A percentile compares a stretch with the other conserved stretches of the same genome.
Conservation (phyloP, 92 coral and sea anemone genomes). For the Isaurus tuberculatus region DNA sequence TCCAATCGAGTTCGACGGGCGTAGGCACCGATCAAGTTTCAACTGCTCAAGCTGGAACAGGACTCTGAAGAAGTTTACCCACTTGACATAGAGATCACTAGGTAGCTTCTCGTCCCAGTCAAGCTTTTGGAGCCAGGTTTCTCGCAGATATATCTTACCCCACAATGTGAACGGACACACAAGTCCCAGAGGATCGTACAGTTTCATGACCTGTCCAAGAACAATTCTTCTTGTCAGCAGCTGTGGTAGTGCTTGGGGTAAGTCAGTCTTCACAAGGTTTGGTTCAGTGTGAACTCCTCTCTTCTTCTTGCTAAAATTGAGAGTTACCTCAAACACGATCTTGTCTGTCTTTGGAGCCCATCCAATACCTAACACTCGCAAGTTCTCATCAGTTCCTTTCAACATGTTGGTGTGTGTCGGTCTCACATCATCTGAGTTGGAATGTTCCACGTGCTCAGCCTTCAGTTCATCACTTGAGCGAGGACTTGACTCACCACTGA, state of each 20-base stretch:
- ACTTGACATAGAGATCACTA: conserved; percentile 45
- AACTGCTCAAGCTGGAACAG: conserved; percentile 50
- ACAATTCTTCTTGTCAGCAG: conserved; percentile 69
- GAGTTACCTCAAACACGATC: conserved; percentile 54
- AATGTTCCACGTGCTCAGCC: background rate
- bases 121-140: conserved; percentile 58
- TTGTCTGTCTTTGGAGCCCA: conserved; percentile 64
- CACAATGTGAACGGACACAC: conserved; percentile 65
- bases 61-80: conserved; percentile 45
- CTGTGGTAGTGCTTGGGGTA: conserved; percentile 57
- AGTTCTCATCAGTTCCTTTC: conserved; percentile 63
- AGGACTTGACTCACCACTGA: conserved; percentile 65
- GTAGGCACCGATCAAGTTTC: conserved; percentile 51
- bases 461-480: conserved; percentile 32
- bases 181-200: conserved; percentile 77
- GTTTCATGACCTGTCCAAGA: conserved; percentile 67
- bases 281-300: conserved; percentile 55
- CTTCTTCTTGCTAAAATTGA: conserved; percentile 70
- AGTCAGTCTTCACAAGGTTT: conserved; percentile 38
- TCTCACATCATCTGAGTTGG: background rate
- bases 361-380: conserved; percentile 68
- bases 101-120: conserved; percentile 50
- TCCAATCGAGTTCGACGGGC: conserved; percentile 51
- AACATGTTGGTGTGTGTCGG: conserved; percentile 45
- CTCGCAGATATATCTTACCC: conserved; percentile 68